phyloP scores from a whole-genome alignment of 2,888 invertebrate genomes.

The Buathra laborator region DNA sequence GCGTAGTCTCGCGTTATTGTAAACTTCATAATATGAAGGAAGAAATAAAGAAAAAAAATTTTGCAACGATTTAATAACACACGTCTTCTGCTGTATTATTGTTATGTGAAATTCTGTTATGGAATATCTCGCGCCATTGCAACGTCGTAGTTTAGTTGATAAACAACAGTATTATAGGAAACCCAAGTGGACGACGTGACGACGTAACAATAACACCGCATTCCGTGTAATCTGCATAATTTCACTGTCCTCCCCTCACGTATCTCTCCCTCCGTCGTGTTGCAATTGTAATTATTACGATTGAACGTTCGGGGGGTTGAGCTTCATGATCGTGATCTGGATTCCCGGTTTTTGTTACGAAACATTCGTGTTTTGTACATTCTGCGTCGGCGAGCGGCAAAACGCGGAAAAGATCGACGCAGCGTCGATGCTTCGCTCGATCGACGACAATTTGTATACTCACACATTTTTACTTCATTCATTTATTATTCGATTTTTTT shows the following conservation, averaged over 20 bases:
- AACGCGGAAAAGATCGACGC: background rate
- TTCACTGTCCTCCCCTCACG: background rate
- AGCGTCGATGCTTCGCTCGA: background rate
- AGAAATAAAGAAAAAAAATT: background rate
- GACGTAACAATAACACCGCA: constrained; percentile 35
- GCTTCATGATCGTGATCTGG: constrained; percentile 15
- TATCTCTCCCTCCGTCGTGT: constrained; percentile 16
- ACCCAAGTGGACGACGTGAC: constrained; percentile 9
- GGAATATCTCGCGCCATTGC: constrained; percentile 23
- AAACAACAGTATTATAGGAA: background rate
- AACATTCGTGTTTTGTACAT: constrained; percentile 1
- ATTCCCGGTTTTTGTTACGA: constrained; percentile 32
- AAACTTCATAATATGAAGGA: background rate
- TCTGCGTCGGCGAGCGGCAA: background rate
- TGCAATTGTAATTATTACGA: constrained; percentile 39
- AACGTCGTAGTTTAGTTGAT: background rate
- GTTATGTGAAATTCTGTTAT: constrained; percentile 27
- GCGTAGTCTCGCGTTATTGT: background rate
- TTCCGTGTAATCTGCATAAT: constrained; percentile 15
- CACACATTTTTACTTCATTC: background rate
- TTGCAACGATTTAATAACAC: constrained; percentile 14
- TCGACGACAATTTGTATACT: constrained; percentile 21
- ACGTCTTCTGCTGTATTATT: background rate
- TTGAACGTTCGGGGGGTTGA: constrained; percentile 6
- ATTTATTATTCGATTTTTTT: background rate